Evolutionary conservation across 1,140 invertebrate genomes (phyloP), one percentile per base, ranked within the genome.

Genomic region (Cardiocondyla obscurior): DNA sequence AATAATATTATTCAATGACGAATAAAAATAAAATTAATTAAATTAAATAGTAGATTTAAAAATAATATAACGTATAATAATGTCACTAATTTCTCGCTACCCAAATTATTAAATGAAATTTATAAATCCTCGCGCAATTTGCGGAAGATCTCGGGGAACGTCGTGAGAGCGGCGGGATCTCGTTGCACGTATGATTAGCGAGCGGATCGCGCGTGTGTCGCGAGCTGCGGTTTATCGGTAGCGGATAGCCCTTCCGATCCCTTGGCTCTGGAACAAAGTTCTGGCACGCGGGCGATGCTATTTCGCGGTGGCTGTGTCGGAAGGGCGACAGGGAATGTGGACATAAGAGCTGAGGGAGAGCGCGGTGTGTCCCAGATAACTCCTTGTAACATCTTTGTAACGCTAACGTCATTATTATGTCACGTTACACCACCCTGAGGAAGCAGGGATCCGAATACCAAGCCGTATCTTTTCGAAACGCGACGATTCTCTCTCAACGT

Each of bases 341-440:
- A n/a, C 33, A 67, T 51, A 53, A 79, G 62, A 79, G 62, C 22
- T 39, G 46, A 53, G 74, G 39, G 46, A 64, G 39, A 64, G 14
- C 28, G 30, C n/a, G 53, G 46, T 33, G 22, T 79, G 74, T 12
- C 36, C 36, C n/a, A 67, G 22, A 79, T 79, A 79, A 79, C 60
- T 77, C 58, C 58, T 79, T 79, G 62, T 79, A 79, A 67, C 51
- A 79, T 79, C 62, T 79, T 79, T 79, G 74, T 77, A 77, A 42
- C 62, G 44, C 53, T 69, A 79, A 79, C 25, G 33, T 69, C 62
- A 36, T 79, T 25, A 67, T 67, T 42, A 42, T 39, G 22, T 69
- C 46, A 39, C 22, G 44, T 77, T 77, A 42, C 3, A 42, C 3
- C 16, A 16, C 25, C 69, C 46, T n/a, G 46, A 53, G 46, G n/a